Evolutionary conservation across 2,888 invertebrate genomes (phyloP).

Genomic region (Sipha maydis): DNA sequence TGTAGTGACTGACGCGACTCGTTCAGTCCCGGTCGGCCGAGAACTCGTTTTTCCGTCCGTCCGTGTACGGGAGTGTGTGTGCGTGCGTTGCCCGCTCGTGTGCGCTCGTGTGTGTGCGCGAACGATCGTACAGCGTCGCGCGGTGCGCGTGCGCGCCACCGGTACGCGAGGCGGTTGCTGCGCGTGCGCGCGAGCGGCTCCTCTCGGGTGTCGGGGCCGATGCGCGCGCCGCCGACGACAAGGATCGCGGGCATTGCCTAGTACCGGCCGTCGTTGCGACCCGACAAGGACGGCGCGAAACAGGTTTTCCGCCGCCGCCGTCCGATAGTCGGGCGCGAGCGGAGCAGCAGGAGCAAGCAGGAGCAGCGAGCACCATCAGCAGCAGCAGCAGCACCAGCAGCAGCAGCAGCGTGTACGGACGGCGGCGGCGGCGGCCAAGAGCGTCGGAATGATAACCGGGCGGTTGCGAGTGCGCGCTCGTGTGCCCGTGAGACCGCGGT

Average conservation of each 20-base stretch:
- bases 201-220: conserved; percentile 53
- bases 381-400: no score
- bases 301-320: conserved; percentile 37
- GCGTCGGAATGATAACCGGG: neutral
- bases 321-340: conserved; percentile 39
- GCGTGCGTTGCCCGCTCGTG: neutral
- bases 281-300: conserved; percentile 61
- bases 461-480: conserved; percentile 12
- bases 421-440: neutral
- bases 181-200: conserved; percentile 6
- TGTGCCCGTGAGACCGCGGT: neutral
- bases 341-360: neutral
- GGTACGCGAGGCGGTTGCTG: neutral
- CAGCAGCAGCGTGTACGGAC: neutral
- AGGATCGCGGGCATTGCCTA: conserved; percentile 41
- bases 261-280: conserved; percentile 43
- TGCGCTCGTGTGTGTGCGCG: neutral
- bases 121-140: neutral
- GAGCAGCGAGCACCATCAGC: neutral
- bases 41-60: conserved; percentile 40
- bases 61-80: neutral
- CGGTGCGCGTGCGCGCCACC: conserved; percentile 15
- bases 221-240: conserved; percentile 35
- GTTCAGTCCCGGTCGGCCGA: conserved; percentile 6
- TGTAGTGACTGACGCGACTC: conserved; percentile 35